phyloP scores from a whole-genome alignment of 2,888 invertebrate genomes.

The Phasia obesa region DNA sequence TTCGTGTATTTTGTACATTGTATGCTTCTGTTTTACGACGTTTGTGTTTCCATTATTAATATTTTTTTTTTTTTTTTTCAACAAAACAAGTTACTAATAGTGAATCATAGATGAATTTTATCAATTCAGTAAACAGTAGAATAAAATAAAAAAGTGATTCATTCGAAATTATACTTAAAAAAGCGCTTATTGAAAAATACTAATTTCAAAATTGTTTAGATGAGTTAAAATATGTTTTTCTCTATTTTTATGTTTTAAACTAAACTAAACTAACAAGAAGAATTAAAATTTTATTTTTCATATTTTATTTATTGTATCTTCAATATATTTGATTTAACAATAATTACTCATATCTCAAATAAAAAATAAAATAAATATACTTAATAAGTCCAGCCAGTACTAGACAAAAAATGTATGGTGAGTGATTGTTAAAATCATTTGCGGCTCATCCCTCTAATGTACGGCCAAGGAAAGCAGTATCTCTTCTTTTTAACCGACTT shows the following conservation, averaged over 20 bases:
- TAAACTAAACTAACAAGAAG: too few relatives aligned
- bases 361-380: too few relatives aligned
- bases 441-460: too few relatives aligned
- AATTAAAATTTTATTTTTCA: too few relatives aligned
- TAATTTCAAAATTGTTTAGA: neutral
- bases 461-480: too few relatives aligned
- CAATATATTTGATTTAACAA: too few relatives aligned
- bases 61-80: constrained; percentile 30
- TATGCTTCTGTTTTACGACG: constrained; percentile 31
- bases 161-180: neutral
- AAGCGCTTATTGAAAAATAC: neutral
- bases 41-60: constrained; percentile 55
- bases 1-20: neutral
- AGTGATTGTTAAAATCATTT: too few relatives aligned
- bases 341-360: too few relatives aligned
- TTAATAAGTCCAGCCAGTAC: too few relatives aligned
- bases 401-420: too few relatives aligned
- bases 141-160: constrained; percentile 35
- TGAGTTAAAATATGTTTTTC: neutral
- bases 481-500: too few relatives aligned
- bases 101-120: constrained; percentile 66
- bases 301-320: too few relatives aligned
- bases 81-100: constrained; percentile 23
- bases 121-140: constrained; percentile 24
- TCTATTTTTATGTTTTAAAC: neutral